phyloP scores from a whole-genome alignment of 2,113 vertebrate genomes.

The Psephotus haematonotus region DNA sequence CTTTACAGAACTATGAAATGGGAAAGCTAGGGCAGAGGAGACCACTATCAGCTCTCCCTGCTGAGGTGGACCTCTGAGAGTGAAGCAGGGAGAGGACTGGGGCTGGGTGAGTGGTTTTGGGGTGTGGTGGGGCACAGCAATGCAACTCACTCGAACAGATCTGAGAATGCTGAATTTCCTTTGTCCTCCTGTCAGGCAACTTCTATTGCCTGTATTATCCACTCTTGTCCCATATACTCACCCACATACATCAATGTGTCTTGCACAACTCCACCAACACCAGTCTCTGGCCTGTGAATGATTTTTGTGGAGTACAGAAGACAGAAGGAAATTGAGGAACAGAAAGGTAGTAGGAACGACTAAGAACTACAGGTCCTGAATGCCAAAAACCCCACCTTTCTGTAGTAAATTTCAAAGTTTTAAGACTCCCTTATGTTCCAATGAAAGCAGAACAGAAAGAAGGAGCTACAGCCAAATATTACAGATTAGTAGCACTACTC shows the following conservation, averaged over 20 bases:
- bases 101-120: background rate
- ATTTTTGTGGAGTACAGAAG: background rate
- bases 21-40: background rate
- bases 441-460: conserved; percentile 6
- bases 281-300: background rate
- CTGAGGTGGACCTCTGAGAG: background rate
- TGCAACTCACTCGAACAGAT: background rate
- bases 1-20: background rate
- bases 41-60: background rate
- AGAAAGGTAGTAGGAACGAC: background rate
- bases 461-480: background rate
- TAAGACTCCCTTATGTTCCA: background rate
- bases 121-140: background rate
- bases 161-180: background rate
- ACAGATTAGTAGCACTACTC: background rate
- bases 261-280: background rate
- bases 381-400: background rate
- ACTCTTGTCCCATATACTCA: too few relatives aligned
- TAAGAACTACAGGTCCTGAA: background rate
- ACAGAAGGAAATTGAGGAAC: background rate
- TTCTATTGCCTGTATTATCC: rapidly evolving
- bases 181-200: rapidly evolving
- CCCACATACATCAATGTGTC: rapidly evolving
- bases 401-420: conserved; percentile 7
- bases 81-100: background rate